Percentiles rank a stretch among this genome's conserved stretches.
phyloP scores from a whole-genome alignment of 2,797 vertebrate genomes.

The Acanthis flammea region DNA sequence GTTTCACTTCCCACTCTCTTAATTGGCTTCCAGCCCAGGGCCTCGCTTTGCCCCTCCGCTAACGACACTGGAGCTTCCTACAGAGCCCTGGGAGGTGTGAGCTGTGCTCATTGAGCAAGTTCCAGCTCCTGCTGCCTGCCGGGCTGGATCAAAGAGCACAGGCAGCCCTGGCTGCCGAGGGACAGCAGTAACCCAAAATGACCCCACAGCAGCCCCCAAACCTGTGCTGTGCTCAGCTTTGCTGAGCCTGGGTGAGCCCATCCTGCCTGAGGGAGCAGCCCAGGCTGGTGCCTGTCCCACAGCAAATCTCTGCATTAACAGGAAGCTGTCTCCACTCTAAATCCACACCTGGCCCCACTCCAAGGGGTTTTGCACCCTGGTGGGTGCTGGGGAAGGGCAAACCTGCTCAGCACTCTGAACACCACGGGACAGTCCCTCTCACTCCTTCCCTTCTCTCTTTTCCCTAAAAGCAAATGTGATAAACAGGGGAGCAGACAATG shows the following conservation, averaged over 20 bases:
- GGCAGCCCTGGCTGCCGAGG: neutral
- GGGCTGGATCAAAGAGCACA: neutral
- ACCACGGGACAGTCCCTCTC: neutral
- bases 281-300: neutral
- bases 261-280: neutral
- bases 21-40: neutral
- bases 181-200: neutral
- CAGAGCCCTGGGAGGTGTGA: neutral
- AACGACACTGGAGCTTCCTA: neutral
- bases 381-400: neutral
- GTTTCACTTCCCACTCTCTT: neutral
- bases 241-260: neutral
- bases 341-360: neutral
- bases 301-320: neutral
- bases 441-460: neutral
- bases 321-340: neutral
- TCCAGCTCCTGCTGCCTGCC: neutral
- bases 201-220: neutral
- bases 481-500: slow-evolving; percentile 63
- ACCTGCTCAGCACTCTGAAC: neutral
- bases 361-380: fast-evolving
- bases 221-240: neutral
- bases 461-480: slow-evolving; percentile 18
- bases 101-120: neutral
- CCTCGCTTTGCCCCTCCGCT: neutral